Evolutionary conservation across 2,888 invertebrate genomes (phyloP), one percentile per base, ranked within the genome.

Genomic region (Agrilus biguttatus): DNA sequence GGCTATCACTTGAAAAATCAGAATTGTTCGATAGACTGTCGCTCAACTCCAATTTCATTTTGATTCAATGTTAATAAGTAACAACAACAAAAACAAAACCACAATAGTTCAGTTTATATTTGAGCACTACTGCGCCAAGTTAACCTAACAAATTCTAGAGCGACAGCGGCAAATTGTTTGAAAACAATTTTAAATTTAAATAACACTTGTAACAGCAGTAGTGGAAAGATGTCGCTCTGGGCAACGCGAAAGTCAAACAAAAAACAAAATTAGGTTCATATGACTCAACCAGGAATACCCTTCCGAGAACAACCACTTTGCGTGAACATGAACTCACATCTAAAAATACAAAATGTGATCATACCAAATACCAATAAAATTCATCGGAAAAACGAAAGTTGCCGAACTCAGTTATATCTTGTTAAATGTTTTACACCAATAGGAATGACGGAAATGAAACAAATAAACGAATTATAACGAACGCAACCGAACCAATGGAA

Each of bases 1-100:
- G 63, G 44, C 63, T 63, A 50, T 66, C 66, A 52, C 63, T 63
- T 21, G 63, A 64, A 56, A 65, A 65, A 55, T 66, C 66, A 44
- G 65, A 66, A 54, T 65, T 59, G 48, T 65, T 63, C 32, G 65
- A 65, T 52, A 61, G 55, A 33, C 62, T 63, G 52, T 65, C 65
- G 53, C 62, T 62, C 42, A 63, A 53, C 44, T 66, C 66, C 50
- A 65, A 53, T 55, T 63, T 65, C 63, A 66, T 64, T 47, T 57
- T 58, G 45, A 41, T 33, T 32, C 28, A 36, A 49, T 35, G 28
- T 28, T 28, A 36, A 17, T 42, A 28, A 32, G 10, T 21, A 14
- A 14, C 37, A 40, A 45, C 28, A 28, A 28, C 28, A 28, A 28
- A 28, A 28, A 28, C 10, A 28, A 28, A 28, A 28, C 28, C 28